Evolutionary conservation across 2,888 invertebrate genomes (phyloP).

Genomic region (Lordiphosa andalusiaca): DNA sequence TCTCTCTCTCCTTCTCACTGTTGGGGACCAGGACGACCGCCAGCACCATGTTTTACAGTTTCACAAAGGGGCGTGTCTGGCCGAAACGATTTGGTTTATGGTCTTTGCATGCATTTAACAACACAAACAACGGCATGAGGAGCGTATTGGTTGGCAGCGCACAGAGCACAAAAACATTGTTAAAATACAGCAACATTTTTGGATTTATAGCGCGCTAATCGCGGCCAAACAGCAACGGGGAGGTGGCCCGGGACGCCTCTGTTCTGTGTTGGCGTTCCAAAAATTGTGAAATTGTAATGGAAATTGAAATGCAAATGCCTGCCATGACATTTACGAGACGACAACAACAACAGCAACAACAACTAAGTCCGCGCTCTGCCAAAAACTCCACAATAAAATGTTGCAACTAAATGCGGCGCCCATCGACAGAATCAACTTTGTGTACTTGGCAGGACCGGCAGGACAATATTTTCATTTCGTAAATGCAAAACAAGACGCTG

Average conservation of each 20-base stretch:
- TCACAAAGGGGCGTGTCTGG: conserved; percentile 56
- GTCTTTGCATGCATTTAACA: conserved; percentile 67
- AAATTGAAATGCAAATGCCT: conserved; percentile 74
- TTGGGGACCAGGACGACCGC: conserved; percentile 21
- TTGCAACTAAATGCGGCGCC: conserved; percentile 74
- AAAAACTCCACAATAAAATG: conserved; percentile 75
- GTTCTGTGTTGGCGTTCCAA: conserved; percentile 38
- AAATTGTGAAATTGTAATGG: conserved; percentile 67
- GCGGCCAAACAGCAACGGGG: conserved; percentile 62
- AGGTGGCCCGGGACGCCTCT: conserved; percentile 18
- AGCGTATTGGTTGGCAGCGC: conserved; percentile 47
- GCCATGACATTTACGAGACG: conserved; percentile 68
- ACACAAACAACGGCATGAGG: conserved; percentile 29
- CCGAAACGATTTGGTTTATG: conserved; percentile 70
- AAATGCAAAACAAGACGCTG: conserved; percentile 70
- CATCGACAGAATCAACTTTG: conserved; percentile 32
- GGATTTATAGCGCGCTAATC: conserved; percentile 75
- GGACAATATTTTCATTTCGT: conserved; percentile 63
- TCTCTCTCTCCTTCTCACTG: conserved; percentile 23
- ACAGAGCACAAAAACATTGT: conserved; percentile 59
- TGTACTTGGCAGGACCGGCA: conserved; percentile 40
- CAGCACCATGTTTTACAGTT: conserved; percentile 27
- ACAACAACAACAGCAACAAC: conserved; percentile 35
- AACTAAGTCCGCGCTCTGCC: conserved; percentile 46
- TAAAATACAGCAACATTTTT: conserved; percentile 69